Evolutionary conservation across 2,888 invertebrate species (phyloP), one percentile per base, ranked within the genome.

Genomic region (Cactoblastis cactorum): DNA sequence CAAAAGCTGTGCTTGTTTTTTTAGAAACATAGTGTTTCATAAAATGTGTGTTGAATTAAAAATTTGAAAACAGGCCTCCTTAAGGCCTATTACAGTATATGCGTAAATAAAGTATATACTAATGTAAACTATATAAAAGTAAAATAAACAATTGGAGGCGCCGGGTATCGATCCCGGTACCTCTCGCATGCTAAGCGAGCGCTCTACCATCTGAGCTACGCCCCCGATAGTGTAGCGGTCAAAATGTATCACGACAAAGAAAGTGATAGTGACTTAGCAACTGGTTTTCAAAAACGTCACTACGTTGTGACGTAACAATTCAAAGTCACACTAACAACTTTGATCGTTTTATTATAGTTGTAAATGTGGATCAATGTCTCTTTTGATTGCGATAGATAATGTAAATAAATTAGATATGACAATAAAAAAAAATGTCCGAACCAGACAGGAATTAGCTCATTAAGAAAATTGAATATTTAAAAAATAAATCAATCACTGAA

Each of bases 121-220:
- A 52, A 37, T 9, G 2, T 0, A 24, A 22, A 24, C 28, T 35
- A 17, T 9, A n/a, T n/a, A n/a, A n/a, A n/a, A n/a, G n/a, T n/a
- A n/a, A n/a, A n/a, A n/a, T n/a, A n/a, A n/a, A n/a, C n/a, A n/a
- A n/a, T 69, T 90, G 88, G 88, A 88, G 88, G 88, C 87, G 86
- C 86, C 85, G 87, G 88, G 84, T 85, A 88, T 88, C 87, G 88
- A 87, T 88, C 86, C 87, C 88, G 83, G 87, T 88, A 87, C 85
- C 84, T 87, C 89, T 88, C 88, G 77, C 90, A 88, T 88, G 89
- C 88, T 90, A 88, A 89, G 90, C 89, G 89, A 88, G 89, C 89
- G 88, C 89, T 89, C 88, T 88, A 88, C 88, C 89, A 88, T 89
- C 88, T 90, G 89, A 89, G 88, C 88, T 88, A 88, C 90, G 87